These are phyloP conservation scores for Baccha elongata DNA, from an alignment of 2,888 invertebrate species.

Conservation along the genomic window DNA sequence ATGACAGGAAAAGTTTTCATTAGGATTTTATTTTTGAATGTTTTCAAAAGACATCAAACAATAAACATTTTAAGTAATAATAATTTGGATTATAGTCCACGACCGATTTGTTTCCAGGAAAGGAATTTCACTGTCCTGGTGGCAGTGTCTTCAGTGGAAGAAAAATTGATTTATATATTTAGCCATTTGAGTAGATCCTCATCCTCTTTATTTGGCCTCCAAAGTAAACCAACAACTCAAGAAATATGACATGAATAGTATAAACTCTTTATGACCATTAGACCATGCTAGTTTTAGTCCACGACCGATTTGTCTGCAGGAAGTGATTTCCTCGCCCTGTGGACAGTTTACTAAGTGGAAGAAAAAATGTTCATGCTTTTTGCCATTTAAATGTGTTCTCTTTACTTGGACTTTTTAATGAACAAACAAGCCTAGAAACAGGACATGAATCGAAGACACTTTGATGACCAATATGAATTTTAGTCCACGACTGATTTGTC, in stretches of 20 bases:
- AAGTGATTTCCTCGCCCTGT: slow-evolving; percentile 78
- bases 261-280: no score
- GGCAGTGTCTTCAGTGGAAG: slow-evolving; percentile 82
- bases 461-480: no score
- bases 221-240: no score
- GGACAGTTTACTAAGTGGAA: slow-evolving; percentile 82
- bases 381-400: slow-evolving; percentile 76
- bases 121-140: slow-evolving; percentile 78
- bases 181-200: slow-evolving; percentile 77
- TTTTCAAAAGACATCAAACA: no score
- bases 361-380: slow-evolving; percentile 78
- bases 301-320: slow-evolving; percentile 81
- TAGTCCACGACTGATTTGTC: slow-evolving; percentile 81
- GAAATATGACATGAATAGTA: no score
- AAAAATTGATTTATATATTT: slow-evolving; percentile 79
- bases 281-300: neutral
- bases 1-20: no score
- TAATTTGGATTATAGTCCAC: slow-evolving; percentile 78
- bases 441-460: no score
- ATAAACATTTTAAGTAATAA: no score
- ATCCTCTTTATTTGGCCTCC: slow-evolving; percentile 79
- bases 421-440: slow-evolving; percentile 80
- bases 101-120: slow-evolving; percentile 81
- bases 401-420: slow-evolving; percentile 80
- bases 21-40: no score